These are phyloP conservation scores for Ambastaia sidthimunki DNA, from an alignment of 2,797 vertebrate genomes.

Conservation along the genomic window DNA sequence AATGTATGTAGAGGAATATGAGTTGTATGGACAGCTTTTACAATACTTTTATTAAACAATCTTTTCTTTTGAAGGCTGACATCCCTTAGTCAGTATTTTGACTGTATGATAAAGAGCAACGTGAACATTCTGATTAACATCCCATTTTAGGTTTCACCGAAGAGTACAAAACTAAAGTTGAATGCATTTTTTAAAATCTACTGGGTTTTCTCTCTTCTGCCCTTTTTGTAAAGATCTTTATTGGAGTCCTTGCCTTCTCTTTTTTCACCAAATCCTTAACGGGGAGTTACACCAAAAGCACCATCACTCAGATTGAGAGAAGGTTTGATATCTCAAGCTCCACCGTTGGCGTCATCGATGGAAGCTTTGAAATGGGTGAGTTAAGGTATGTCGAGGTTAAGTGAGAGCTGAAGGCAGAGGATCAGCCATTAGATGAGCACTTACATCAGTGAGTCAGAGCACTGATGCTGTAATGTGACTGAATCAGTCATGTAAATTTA, in stretches of 20 bases:
- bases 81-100: too few relatives aligned
- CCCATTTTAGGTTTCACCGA: too few relatives aligned
- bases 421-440: slow-evolving; percentile 5
- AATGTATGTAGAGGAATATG: too few relatives aligned
- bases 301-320: slow-evolving; percentile 90
- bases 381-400: slow-evolving; percentile 22
- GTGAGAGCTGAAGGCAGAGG: neutral
- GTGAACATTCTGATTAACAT: too few relatives aligned
- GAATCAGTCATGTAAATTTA: neutral
- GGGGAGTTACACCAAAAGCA: slow-evolving; percentile 86
- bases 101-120: too few relatives aligned
- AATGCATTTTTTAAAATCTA: too few relatives aligned
- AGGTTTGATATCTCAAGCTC: slow-evolving; percentile 89
- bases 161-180: too few relatives aligned
- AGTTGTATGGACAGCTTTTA: too few relatives aligned
- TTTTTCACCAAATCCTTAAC: slow-evolving; percentile 83
- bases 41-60: too few relatives aligned
- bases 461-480: neutral
- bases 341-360: slow-evolving; percentile 83
- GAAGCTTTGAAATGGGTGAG: slow-evolving; percentile 93
- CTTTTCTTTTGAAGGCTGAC: too few relatives aligned
- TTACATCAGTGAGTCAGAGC: slow-evolving; percentile 7
- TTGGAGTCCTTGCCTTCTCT: slow-evolving; percentile 81
- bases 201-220: neutral
- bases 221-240: slow-evolving; percentile 76